phyloP scores from a whole-genome alignment of 1,140 invertebrate genomes.

The Euura lappo region DNA sequence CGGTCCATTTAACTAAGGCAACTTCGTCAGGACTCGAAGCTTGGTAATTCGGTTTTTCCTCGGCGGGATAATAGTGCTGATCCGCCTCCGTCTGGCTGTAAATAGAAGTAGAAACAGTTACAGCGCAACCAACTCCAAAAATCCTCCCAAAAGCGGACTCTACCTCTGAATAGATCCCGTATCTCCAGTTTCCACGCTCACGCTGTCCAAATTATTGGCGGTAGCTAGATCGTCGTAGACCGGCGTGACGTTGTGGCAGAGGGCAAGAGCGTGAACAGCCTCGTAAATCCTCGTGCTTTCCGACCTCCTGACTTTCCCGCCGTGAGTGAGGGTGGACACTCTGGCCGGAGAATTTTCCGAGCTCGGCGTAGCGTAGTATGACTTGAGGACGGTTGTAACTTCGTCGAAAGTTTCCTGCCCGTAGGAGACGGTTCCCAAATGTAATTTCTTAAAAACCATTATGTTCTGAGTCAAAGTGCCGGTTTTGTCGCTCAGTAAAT shows the following conservation, averaged over 20 bases:
- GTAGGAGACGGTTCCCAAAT: conserved; percentile 89
- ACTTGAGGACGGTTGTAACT: conserved; percentile 59
- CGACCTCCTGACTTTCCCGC: conserved; percentile 66
- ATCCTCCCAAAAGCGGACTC: not conserved
- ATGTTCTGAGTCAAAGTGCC: conserved; percentile 99
- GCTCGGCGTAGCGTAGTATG: conserved; percentile 48
- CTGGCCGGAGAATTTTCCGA: conserved; percentile 44
- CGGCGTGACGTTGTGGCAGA: conserved; percentile 99
- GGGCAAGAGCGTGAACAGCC: conserved; percentile 90
- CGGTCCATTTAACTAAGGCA: conserved; percentile 79
- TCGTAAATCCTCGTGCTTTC: conserved; percentile 85
- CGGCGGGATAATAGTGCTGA: conserved; percentile 62
- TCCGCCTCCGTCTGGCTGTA: conserved; percentile 70
- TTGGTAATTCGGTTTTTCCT: conserved; percentile 66
- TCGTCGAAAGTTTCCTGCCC: conserved; percentile 88
- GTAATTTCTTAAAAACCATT: conserved; percentile 96
- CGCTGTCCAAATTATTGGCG: conserved; percentile 41
- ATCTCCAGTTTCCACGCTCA: conserved; percentile 47
- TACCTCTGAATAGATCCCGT: conserved; percentile 56
- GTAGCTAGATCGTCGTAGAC: conserved; percentile 77
- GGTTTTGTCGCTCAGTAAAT: conserved; percentile 97
- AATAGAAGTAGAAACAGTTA: conserved; percentile 18
- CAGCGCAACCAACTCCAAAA: conserved; percentile 23
- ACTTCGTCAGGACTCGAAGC: conserved; percentile 98
- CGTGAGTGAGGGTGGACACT: conserved; percentile 38